phyloP scores from a whole-genome alignment of 92 coral and sea anemone species.

The Actinostola sp. region DNA sequence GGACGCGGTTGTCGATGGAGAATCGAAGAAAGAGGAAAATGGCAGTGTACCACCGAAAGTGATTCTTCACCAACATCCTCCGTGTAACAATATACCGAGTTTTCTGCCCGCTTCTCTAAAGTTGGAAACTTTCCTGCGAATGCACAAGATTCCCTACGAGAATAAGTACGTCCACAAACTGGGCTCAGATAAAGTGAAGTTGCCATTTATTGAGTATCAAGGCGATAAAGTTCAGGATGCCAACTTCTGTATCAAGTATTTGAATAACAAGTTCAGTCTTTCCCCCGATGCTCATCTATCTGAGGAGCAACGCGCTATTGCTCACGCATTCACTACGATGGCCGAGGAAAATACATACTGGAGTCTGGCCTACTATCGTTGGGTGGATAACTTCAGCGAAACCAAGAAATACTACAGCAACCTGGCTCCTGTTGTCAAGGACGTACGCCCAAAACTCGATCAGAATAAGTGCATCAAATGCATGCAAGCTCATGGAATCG shows the following conservation, averaged over 20 bases:
- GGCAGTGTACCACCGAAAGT: slow-evolving; percentile 81
- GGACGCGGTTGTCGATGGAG: slow-evolving; percentile 75
- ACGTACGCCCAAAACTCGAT: slow-evolving; percentile 91
- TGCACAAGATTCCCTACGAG: slow-evolving; percentile 92
- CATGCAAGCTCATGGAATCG: slow-evolving; percentile 96
- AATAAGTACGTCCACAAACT: slow-evolving; percentile 79
- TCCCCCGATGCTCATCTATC: slow-evolving; percentile 74
- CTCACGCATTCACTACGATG: slow-evolving; percentile 93
- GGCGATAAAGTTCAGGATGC: slow-evolving; percentile 92
- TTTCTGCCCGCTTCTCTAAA: slow-evolving; percentile 90
- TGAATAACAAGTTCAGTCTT: slow-evolving; percentile 88
- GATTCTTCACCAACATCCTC: slow-evolving; percentile 88
- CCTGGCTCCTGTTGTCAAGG: slow-evolving; percentile 83
- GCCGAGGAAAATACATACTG: slow-evolving; percentile 96
- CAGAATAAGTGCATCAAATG: slow-evolving; percentile 96
- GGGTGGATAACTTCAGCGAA: slow-evolving; percentile 99
- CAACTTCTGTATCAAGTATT: slow-evolving; percentile 83
- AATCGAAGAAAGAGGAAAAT: slow-evolving; percentile 83
- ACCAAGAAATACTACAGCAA: slow-evolving; percentile 97
- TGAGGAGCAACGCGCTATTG: slow-evolving; percentile 72
- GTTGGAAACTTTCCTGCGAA: slow-evolving; percentile 87
- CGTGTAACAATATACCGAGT: slow-evolving; percentile 71
- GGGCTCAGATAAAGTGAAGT: slow-evolving; percentile 82
- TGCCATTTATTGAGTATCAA: slow-evolving; percentile 94
- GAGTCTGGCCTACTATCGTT: slow-evolving; percentile 96